Conservation (phyloP, 2,113 vertebrate genomes). For the Zootoca vivipara region DNA sequence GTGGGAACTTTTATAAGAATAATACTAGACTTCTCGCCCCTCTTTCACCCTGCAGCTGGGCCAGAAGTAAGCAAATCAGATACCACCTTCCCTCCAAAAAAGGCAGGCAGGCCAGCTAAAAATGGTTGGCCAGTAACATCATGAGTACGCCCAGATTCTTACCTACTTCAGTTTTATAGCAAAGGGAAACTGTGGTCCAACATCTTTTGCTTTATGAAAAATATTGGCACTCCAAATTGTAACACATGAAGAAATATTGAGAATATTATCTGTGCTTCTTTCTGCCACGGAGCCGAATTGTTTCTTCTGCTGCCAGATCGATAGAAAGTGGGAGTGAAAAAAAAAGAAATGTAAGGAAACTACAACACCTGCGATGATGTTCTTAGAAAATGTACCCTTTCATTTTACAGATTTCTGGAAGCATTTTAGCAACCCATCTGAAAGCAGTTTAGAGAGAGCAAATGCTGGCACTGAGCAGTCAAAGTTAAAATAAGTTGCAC, state of each 20-base stretch:
- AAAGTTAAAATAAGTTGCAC: background rate
- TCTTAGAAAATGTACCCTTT: background rate
- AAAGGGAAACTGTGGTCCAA: background rate
- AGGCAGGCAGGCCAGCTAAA: background rate
- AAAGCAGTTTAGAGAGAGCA: background rate
- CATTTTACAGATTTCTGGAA: background rate
- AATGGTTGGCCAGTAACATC: too few relatives aligned
- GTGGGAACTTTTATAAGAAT: too few relatives aligned
- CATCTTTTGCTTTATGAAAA: background rate
- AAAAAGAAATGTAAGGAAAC: background rate
- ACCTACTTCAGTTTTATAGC: background rate
- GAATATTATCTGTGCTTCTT: background rate
- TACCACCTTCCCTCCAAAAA: too few relatives aligned
- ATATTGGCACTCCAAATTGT: background rate
- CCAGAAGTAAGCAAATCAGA: background rate
- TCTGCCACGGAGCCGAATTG: background rate
- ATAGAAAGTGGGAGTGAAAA: background rate
- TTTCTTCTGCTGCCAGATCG: background rate
- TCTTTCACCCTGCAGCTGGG: background rate
- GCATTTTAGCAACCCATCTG: background rate
- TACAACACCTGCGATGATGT: background rate
- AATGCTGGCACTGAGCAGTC: background rate
- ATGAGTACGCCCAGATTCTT: background rate
- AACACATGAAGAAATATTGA: background rate
- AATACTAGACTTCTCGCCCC: too few relatives aligned